A percentile compares a stretch with the other conserved stretches of the same genome.
These are phyloP conservation scores for Nothocercus julius DNA, from an alignment of 2,113 vertebrate species.

Conservation along the genomic window DNA sequence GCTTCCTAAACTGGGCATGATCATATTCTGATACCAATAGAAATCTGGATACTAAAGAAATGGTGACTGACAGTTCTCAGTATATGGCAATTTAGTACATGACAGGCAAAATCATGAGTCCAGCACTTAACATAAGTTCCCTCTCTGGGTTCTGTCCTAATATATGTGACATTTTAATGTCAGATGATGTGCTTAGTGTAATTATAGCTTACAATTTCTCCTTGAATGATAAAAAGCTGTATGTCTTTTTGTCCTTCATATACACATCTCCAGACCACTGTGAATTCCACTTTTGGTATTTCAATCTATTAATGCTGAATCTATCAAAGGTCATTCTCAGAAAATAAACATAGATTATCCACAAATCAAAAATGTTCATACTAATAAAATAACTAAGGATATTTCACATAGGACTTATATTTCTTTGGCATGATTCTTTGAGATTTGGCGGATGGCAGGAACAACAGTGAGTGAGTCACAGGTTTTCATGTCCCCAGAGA, in stretches of 20 bases:
- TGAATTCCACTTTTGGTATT: neutral
- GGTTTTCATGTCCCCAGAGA: neutral
- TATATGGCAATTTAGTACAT: neutral
- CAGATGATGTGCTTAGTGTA: neutral
- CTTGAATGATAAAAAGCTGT: neutral
- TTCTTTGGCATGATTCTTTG: neutral
- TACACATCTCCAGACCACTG: neutral
- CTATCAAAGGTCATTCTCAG: neutral
- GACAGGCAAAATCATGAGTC: neutral
- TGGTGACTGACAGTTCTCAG: neutral
- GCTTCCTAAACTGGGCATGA: neutral
- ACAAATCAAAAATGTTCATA: neutral
- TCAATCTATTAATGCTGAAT: neutral
- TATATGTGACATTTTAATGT: slow-evolving; percentile 24
- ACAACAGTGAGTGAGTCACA: neutral
- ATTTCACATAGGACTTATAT: neutral
- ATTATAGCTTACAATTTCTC: neutral
- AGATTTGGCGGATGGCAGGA: neutral
- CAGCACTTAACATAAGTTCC: neutral
- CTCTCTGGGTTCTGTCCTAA: slow-evolving; percentile 1
- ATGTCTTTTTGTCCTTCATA: neutral
- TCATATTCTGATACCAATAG: neutral
- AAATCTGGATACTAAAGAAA: neutral
- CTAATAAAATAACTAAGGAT: neutral
- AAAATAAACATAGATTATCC: neutral